phyloP scores from a whole-genome alignment of 2,888 invertebrate species.

The Andrena dorsata region DNA sequence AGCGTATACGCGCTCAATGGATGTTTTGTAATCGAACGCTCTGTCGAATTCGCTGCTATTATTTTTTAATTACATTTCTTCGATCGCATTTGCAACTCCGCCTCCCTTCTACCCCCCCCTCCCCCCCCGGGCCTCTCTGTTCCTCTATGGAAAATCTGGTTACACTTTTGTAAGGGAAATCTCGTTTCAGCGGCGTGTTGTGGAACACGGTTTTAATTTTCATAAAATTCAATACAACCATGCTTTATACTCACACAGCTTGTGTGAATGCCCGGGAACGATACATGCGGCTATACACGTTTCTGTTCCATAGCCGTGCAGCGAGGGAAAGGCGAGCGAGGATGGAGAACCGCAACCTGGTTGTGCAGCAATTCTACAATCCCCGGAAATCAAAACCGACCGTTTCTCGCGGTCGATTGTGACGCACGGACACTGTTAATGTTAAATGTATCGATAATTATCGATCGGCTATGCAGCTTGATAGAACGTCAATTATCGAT shows the following conservation, averaged over 20 bases:
- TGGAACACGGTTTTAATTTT: conserved; percentile 71
- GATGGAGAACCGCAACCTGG: conserved; percentile 74
- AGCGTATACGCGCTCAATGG: conserved; percentile 25
- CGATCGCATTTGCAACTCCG: conserved; percentile 59
- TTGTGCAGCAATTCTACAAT: conserved; percentile 68
- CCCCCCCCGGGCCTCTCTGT: neutral
- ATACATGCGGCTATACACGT: conserved; percentile 34
- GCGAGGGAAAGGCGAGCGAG: conserved; percentile 59
- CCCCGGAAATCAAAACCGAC: conserved; percentile 75
- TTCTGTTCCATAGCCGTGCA: conserved; percentile 28
- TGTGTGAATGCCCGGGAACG: conserved; percentile 27
- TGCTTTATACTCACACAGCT: conserved; percentile 52
- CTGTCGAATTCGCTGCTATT: conserved; percentile 62
- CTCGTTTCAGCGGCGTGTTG: conserved; percentile 29
- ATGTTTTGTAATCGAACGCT: conserved; percentile 59
- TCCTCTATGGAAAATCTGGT: conserved; percentile 31
- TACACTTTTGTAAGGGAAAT: conserved; percentile 60
- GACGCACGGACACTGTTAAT: conserved; percentile 37
- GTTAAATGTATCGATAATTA: conserved; percentile 58
- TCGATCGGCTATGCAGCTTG: conserved; percentile 34
- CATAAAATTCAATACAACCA: conserved; percentile 70
- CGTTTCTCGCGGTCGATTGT: conserved; percentile 70
- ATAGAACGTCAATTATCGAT: conserved; percentile 30
- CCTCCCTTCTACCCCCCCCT: neutral
- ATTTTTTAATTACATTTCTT: conserved; percentile 69